Evolutionary conservation across 2,888 invertebrate genomes (phyloP), one percentile per base, ranked within the genome.

Genomic region (Oscheius sp.): DNA sequence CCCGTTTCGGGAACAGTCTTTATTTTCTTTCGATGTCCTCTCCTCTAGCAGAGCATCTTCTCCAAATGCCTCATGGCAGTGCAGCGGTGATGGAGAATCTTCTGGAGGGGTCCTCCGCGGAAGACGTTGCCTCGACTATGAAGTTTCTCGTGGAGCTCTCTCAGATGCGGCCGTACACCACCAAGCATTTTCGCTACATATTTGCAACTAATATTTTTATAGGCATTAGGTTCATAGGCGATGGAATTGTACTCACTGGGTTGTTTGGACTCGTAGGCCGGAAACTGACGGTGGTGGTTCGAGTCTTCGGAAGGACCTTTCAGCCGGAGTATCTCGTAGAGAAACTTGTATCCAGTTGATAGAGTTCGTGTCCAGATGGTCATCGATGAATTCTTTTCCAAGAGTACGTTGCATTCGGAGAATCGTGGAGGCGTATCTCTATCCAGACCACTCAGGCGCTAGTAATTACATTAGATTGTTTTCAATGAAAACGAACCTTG

Each of bases 181-280:
- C n/a, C n/a, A n/a, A n/a, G n/a, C n/a, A n/a, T n/a, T n/a, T n/a
- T n/a, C n/a, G n/a, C n/a, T n/a, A n/a, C n/a, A n/a, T n/a, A n/a
- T n/a, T n/a, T n/a, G n/a, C n/a, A n/a, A n/a, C n/a, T n/a, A n/a
- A n/a, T n/a, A n/a, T n/a, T n/a, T n/a, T n/a, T n/a, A n/a, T n/a
- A n/a, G n/a, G n/a, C n/a, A n/a, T n/a, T n/a, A n/a, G n/a, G n/a
- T 50, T 76, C 79, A 53, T 81, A 73, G 21, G 77, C 71, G 9
- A 79, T 76, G 11, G 85, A 79, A 59, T 81, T 85, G 73, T 87
- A 88, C 76, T 88, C 88, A 37, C 81, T 83, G 0, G 86, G 84
- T 48, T 82, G 81, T 70, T 88, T 88, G 13, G 88, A 88, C 47
- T 81, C 84, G 75, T 88, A 88, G 7, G 88, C 88, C 35, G 84